These are phyloP conservation scores for Ptilonorhynchus violaceus DNA, from an alignment of 2,113 vertebrate species.

Conservation along the genomic window DNA sequence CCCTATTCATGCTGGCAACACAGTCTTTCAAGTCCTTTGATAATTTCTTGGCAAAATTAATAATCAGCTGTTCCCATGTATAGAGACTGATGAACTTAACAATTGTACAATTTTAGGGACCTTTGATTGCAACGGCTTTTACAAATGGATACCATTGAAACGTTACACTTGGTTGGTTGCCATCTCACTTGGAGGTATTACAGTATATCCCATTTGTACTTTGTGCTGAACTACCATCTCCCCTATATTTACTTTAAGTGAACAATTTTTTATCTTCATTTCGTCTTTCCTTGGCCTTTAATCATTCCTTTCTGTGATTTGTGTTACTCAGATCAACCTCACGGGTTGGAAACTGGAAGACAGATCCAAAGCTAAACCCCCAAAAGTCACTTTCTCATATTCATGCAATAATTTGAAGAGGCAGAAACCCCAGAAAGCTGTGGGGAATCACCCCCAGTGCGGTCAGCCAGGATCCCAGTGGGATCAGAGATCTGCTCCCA, in stretches of 20 bases:
- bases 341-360: slow-evolving; percentile 74
- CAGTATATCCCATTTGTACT: slow-evolving; percentile 80
- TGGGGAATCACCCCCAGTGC: background rate
- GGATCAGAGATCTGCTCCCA: background rate
- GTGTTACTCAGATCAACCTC: slow-evolving; percentile 43
- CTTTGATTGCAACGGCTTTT: slow-evolving; percentile 99
- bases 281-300: slow-evolving; percentile 59
- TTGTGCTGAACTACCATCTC: slow-evolving; percentile 60
- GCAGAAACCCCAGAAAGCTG: background rate
- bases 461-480: background rate
- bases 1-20: slow-evolving; percentile 85
- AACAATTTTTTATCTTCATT: slow-evolving; percentile 35
- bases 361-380: background rate
- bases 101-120: slow-evolving; percentile 99
- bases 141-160: slow-evolving; percentile 99
- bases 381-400: background rate
- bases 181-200: slow-evolving; percentile 97
- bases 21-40: slow-evolving; percentile 69
- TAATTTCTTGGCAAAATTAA: slow-evolving; percentile 77
- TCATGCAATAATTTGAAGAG: background rate
- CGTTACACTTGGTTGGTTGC: slow-evolving; percentile 90
- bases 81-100: slow-evolving; percentile 90
- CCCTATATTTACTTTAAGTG: slow-evolving; percentile 57
- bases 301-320: slow-evolving; percentile 59
- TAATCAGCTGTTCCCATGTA: slow-evolving; percentile 80